Evolutionary conservation across 1,140 invertebrate species (phyloP), one percentile per base, ranked within the genome.

Genomic region (Aphelinus atriplicis): DNA sequence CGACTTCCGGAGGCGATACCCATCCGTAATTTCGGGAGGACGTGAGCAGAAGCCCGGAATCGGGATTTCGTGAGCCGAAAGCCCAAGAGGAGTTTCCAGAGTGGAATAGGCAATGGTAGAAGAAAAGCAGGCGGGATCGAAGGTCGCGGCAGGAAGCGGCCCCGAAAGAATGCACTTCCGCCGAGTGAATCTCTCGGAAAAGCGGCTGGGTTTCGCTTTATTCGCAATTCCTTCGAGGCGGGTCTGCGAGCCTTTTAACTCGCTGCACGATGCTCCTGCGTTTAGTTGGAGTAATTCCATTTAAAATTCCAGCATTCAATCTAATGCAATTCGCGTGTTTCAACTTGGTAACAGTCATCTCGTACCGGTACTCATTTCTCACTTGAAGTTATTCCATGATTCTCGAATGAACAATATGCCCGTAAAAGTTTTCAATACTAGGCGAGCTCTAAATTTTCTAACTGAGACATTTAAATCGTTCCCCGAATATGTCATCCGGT

Each of bases 21-120:
- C 60, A 67, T 51, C 42, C 62, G 5, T 58, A 56, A 77, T 73
- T 71, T 77, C 75, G 66, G 62, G 53, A 71, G 46, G 77, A 82
- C 81, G 81, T 82, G 81, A 82, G 77, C 50, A 76, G 78, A 73
- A 78, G 78, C 68, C 62, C 74, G 57, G 62, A 79, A 62, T 57
- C 56, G 46, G 55, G 67, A 62, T 78, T 75, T 64, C 81, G 80
- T 78, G 81, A 75, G 63, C 50, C 46, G 53, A 65, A 73, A 66
- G 55, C 61, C 61, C 63, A 51, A 65, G 63, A 64, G 53, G 53
- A 55, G 26, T 53, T 45, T 48, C 43, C 47, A 1, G 50, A 26
- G 10, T 7, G 26, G 64, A 9, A 10, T 57, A 57, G 56, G 50
- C 43, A n/a, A 2, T 10, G 47, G 1, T 4, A 7, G 55, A 2